Percentiles rank a stretch among this genome's conserved stretches.
Evolutionary conservation across 2,113 vertebrate genomes (phyloP).

Genomic region (Charina bottae): DNA sequence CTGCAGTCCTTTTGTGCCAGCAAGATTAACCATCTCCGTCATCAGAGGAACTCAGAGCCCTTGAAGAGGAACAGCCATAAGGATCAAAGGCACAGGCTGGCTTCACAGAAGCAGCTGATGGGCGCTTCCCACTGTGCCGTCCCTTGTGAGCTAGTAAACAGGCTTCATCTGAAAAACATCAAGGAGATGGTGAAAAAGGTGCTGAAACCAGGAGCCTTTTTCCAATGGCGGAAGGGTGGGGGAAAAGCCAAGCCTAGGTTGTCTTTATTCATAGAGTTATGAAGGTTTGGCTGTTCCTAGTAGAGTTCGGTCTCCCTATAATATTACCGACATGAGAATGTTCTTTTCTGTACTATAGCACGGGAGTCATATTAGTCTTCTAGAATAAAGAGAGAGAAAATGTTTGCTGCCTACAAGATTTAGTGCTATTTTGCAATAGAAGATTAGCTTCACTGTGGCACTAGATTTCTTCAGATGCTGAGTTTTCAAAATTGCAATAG

Average conservation of each 20-base stretch:
- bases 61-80: not conserved
- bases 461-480: not conserved
- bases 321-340: not conserved
- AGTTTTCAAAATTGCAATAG: not conserved
- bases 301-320: not conserved
- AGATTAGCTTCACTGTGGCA: not conserved
- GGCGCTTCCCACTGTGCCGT: slow-evolving; percentile 30
- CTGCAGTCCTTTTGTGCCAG: slow-evolving; percentile 54
- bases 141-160: slow-evolving; percentile 64
- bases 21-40: slow-evolving; percentile 49
- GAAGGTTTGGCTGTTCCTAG: not conserved
- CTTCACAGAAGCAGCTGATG: rapidly evolving
- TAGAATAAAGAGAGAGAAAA: not conserved
- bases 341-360: not conserved
- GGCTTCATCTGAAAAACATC: slow-evolving; percentile 63
- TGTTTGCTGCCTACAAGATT: not conserved
- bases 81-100: not conserved
- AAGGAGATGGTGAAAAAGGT: slow-evolving; percentile 68
- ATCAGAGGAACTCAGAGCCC: not conserved
- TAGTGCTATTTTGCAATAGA: not conserved
- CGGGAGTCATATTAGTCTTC: not conserved
- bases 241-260: rapidly evolving
- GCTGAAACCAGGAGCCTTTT: rapidly evolving
- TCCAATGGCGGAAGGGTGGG: not conserved
- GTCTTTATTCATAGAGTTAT: not conserved